phyloP scores from a whole-genome alignment of 2,888 invertebrate genomes.

The Amblyteles armatorius region DNA sequence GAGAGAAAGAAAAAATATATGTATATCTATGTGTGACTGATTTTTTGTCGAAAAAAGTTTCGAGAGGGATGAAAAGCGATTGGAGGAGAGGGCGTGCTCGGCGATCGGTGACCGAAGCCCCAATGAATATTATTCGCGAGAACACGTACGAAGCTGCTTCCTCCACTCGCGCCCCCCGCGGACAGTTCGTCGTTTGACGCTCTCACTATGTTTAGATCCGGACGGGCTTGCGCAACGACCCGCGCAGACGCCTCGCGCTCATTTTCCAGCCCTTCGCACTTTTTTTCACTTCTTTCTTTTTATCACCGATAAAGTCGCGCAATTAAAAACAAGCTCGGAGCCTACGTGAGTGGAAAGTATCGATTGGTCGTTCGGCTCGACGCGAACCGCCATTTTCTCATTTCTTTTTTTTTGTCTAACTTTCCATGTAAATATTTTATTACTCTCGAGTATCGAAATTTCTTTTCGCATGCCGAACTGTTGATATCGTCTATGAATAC shows the following conservation, averaged over 20 bases:
- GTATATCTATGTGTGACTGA: neutral
- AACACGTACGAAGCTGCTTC: conserved; percentile 56
- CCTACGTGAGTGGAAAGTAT: neutral
- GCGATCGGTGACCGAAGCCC: conserved; percentile 58
- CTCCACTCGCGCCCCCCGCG: conserved; percentile 56
- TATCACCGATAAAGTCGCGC: neutral
- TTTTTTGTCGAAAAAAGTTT: neutral
- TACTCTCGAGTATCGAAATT: no score
- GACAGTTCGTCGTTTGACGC: conserved; percentile 46
- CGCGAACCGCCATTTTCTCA: conserved; percentile 6
- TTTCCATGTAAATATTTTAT: neutral
- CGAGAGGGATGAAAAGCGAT: neutral
- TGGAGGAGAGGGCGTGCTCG: conserved; percentile 47
- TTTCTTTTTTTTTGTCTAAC: conserved; percentile 15
- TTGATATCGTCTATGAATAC: neutral
- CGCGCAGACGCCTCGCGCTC: conserved; percentile 67
- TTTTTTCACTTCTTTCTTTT: conserved; percentile 2
- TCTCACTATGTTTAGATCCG: conserved; percentile 62
- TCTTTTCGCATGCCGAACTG: no score
- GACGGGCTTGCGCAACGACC: conserved; percentile 55
- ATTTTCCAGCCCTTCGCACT: conserved; percentile 52
- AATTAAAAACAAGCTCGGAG: neutral
- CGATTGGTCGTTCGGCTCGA: no score
- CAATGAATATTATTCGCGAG: conserved; percentile 68
- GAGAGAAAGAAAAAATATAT: neutral